phyloP scores from a whole-genome alignment of 2,888 invertebrate genomes.

The Neoaliturus tenellus region DNA sequence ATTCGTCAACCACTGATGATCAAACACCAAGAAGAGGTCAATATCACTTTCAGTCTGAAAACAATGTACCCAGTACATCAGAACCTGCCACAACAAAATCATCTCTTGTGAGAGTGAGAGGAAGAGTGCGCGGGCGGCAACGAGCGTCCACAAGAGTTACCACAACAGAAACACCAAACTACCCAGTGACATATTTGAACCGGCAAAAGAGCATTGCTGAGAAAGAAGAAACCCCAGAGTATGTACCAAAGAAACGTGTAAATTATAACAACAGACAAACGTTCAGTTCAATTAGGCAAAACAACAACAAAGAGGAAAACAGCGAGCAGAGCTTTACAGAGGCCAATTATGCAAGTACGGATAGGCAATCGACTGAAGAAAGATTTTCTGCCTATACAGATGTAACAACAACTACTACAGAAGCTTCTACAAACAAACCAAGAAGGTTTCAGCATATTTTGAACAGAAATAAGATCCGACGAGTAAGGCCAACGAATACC shows the following conservation, averaged over 20 bases:
- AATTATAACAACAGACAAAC: constrained; percentile 3
- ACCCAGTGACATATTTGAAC: constrained; percentile 51
- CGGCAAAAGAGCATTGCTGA: constrained; percentile 10
- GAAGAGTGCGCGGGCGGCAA: constrained; percentile 60
- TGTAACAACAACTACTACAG: constrained; percentile 46
- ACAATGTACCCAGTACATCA: constrained; percentile 50
- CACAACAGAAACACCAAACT: constrained; percentile 62
- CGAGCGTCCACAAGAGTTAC: constrained; percentile 34
- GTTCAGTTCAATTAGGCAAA: background rate
- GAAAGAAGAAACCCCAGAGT: constrained; percentile 24
- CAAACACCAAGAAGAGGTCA: constrained; percentile 35
- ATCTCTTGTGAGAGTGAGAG: constrained; percentile 57
- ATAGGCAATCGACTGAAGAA: constrained; percentile 8
- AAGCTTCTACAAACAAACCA: constrained; percentile 46
- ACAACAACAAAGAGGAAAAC: background rate
- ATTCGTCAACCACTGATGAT: background rate
- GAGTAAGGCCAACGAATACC: constrained; percentile 53
- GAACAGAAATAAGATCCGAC: constrained; percentile 55
- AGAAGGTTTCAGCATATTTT: constrained; percentile 56
- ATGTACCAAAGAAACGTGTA: constrained; percentile 24
- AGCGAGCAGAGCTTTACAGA: constrained; percentile 26
- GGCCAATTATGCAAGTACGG: background rate
- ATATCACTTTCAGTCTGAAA: background rate
- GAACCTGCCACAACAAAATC: constrained; percentile 58
- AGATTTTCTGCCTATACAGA: background rate